Conservation (phyloP, 2,888 invertebrate species). For the Desoria tigrina region DNA sequence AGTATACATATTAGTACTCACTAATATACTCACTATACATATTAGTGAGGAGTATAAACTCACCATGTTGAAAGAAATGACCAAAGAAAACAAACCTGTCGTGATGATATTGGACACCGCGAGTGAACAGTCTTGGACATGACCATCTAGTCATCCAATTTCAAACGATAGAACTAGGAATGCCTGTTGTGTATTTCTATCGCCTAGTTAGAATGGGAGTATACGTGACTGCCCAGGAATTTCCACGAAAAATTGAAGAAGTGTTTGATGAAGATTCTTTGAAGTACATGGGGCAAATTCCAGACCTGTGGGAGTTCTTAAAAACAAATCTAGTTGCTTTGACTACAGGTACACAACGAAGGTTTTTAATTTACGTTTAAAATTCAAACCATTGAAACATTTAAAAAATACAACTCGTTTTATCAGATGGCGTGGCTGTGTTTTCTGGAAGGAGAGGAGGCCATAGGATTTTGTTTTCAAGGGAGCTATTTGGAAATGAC, state of each 20-base stretch:
- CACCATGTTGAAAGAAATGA: too few relatives aligned
- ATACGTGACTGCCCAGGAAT: neutral
- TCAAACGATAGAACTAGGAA: neutral
- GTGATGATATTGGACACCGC: neutral
- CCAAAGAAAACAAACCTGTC: neutral
- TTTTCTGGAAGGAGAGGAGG: too few relatives aligned
- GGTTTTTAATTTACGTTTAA: too few relatives aligned
- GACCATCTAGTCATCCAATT: neutral
- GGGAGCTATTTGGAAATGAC: too few relatives aligned
- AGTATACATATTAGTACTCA: too few relatives aligned
- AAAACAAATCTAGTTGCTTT: neutral
- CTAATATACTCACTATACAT: too few relatives aligned
- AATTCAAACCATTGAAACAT: too few relatives aligned
- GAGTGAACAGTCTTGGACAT: neutral
- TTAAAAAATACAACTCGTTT: too few relatives aligned
- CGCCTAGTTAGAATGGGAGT: neutral
- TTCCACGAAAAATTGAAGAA: neutral
- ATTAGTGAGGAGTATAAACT: too few relatives aligned
- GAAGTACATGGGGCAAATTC: neutral
- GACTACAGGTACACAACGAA: neutral
- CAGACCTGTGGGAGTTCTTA: neutral
- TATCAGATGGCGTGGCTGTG: too few relatives aligned
- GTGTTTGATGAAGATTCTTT: neutral
- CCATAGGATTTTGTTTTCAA: too few relatives aligned
- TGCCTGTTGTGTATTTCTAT: neutral